phyloP scores from a whole-genome alignment of 2,113 vertebrate species.

The Gymnarchus niloticus region DNA sequence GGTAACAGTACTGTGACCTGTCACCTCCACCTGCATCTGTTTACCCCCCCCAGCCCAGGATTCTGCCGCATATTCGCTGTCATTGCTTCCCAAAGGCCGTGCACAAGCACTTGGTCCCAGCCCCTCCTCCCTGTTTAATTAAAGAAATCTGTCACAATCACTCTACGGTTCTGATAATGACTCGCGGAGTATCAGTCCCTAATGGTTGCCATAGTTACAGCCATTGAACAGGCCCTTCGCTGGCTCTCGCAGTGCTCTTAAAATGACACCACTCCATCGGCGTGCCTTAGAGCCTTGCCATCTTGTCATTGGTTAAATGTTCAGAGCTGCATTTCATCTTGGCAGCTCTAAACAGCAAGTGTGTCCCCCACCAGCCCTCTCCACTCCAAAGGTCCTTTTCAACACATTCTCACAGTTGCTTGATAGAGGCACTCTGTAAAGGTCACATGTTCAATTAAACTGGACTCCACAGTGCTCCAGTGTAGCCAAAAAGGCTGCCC shows the following conservation, averaged over 20 bases:
- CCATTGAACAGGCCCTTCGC: background rate
- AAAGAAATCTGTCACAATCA: background rate
- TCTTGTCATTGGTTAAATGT: constrained; percentile 7
- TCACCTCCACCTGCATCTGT: background rate
- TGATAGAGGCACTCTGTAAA: constrained; percentile 20
- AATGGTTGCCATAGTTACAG: constrained; percentile 23
- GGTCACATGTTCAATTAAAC: constrained; percentile 29
- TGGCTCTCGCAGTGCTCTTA: background rate
- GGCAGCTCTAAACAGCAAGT: background rate
- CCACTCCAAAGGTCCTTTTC: constrained; percentile 10
- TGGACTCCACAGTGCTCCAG: constrained; percentile 15
- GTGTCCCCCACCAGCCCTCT: background rate
- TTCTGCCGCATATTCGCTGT: background rate
- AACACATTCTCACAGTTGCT: constrained; percentile 21
- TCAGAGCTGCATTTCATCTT: constrained; percentile 17
- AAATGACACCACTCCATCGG: constrained; percentile 8
- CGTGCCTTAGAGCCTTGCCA: background rate
- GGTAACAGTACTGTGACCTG: background rate
- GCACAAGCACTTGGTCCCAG: background rate
- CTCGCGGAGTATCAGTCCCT: background rate
- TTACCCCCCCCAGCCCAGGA: background rate
- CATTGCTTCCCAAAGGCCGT: background rate
- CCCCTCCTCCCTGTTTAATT: background rate
- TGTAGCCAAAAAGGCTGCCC: constrained; percentile 16
- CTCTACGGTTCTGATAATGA: constrained; percentile 3